These are phyloP conservation scores for Glossophaga mutica DNA, from an alignment of 2,797 vertebrate species.

Conservation along the genomic window DNA sequence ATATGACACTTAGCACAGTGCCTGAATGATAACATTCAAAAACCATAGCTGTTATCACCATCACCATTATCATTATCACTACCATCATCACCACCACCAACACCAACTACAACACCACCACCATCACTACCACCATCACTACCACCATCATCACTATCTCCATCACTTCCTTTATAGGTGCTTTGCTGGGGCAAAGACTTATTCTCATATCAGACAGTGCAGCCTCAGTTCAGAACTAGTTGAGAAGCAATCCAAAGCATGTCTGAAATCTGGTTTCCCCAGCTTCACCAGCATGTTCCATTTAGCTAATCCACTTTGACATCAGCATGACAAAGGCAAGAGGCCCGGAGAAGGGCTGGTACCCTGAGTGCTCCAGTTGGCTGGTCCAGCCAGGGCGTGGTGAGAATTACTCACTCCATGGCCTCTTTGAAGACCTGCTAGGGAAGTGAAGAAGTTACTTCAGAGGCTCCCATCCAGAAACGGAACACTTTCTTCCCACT, in stretches of 20 bases:
- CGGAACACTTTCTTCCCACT: neutral
- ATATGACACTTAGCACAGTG: neutral
- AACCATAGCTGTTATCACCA: neutral
- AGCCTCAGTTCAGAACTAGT: neutral
- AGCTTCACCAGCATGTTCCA: accelerated
- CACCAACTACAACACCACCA: neutral
- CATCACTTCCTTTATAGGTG: neutral
- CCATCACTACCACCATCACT: accelerated
- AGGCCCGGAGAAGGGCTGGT: neutral
- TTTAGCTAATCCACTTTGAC: too few relatives aligned
- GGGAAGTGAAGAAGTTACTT: neutral
- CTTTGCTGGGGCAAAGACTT: neutral
- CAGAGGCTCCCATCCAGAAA: neutral
- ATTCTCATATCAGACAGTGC: neutral
- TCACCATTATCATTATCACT: accelerated
- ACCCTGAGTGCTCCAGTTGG: neutral
- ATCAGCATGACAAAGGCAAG: neutral
- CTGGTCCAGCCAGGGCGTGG: neutral
- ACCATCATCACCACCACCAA: accelerated
- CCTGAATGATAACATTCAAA: neutral
- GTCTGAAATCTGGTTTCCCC: neutral
- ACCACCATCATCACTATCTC: too few relatives aligned
- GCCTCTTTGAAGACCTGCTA: neutral
- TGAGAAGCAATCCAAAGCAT: neutral
- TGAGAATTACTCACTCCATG: neutral